Base-by-base conservation (phyloP, 1,140 invertebrate species). In the Oncopeltus fasciatus region DNA sequence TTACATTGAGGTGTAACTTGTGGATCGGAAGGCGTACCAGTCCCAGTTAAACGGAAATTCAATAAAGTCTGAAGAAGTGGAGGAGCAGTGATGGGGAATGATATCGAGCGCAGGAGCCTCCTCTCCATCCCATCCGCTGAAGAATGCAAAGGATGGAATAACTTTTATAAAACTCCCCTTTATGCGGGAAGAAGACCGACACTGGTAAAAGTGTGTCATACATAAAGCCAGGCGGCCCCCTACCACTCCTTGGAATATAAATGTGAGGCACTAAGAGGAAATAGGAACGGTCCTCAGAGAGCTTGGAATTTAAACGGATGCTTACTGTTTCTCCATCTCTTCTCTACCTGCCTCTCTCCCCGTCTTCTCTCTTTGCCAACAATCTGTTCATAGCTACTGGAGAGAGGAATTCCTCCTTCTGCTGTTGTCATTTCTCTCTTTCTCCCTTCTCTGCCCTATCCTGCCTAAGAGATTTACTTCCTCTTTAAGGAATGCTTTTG, bases 131-230 rank as follows among this genome's bases (percentile, higher is more conserved):
- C 47, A 9, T 4, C n/a, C 3, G n/a, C 47, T 2, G n/a, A 26
- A 27, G 49, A 53, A 53, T 53, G 49, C 14, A 53, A 53, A 53
- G 21, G 49, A 53, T 16, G 24, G 49, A 24, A 53, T 53, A 53
- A 53, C 18, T 53, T 53, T 53, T 53, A 24, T 21, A 21, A 49
- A 53, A 53, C 18, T 53, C 49, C 49, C 24, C 24, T 53, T 53
- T 24, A 24, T 16, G 2, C 2, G 49, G 24, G 5, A 14, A 5
- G 31, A 38, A 14, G 31, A 38, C 31, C 31, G 31, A 38, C 31
- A 38, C 24, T 27, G 49, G 49, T 53, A 53, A 27, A 53, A 27
- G 49, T 53, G 24, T 53, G 49, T 53, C 49, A 53, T 53, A 53
- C 49, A 53, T 53, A 53, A 53, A 27, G 24, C 49, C n/a, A n/a